Conservation (phyloP, 2,113 vertebrate genomes). For the Petroica traversi region DNA sequence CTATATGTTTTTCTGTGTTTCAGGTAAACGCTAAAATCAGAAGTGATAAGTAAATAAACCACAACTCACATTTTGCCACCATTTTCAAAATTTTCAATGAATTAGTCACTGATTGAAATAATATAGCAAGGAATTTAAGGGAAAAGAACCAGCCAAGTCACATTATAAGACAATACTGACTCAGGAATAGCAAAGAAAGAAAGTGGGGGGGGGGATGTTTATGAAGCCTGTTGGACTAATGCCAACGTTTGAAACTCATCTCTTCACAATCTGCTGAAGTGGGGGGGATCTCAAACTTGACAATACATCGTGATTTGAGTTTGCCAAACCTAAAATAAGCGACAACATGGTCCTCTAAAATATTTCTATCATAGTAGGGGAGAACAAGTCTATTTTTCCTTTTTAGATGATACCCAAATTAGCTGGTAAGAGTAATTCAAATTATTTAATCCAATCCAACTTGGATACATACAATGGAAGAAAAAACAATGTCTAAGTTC, state of each 20-base stretch:
- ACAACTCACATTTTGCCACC: neutral
- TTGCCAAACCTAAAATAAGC: neutral
- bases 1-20: neutral
- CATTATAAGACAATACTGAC: neutral
- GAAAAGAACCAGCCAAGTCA: neutral
- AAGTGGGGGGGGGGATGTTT: neutral
- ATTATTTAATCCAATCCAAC: neutral
- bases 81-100: neutral
- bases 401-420: neutral
- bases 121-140: neutral
- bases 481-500: neutral
- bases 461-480: neutral
- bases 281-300: neutral
- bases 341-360: neutral
- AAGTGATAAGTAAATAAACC: neutral
- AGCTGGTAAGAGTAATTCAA: neutral
- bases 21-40: neutral
- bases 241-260: neutral
- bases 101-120: neutral
- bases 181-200: neutral
- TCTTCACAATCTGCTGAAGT: neutral
- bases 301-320: fast-evolving
- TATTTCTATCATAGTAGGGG: neutral
- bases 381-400: neutral
- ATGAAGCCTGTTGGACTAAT: neutral